phyloP scores from a whole-genome alignment of 1,140 invertebrate species.

The Grapholita molesta region DNA sequence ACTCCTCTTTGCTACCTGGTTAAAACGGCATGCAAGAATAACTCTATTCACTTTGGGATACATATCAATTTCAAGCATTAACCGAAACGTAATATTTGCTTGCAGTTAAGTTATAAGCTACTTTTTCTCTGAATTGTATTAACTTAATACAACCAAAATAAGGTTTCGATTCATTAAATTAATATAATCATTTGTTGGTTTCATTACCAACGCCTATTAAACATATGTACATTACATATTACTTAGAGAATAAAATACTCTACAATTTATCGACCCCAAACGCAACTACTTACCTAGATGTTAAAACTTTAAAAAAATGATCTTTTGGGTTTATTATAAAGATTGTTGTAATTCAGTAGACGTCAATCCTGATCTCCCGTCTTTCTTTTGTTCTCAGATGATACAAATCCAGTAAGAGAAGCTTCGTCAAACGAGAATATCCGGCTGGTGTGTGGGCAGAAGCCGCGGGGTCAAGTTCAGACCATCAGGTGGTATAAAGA shows the following conservation, averaged over 20 bases:
- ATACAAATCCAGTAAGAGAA: conserved; percentile 44
- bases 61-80: neutral
- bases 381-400: conserved; percentile 37
- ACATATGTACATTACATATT: too few species aligned
- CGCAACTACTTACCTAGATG: too few species aligned
- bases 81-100: neutral
- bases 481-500: conserved; percentile 53
- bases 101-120: neutral
- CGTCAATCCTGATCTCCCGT: neutral
- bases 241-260: too few species aligned
- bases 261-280: too few species aligned
- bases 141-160: too few species aligned
- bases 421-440: conserved; percentile 51
- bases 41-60: conserved; percentile 28
- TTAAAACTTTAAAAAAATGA: too few species aligned
- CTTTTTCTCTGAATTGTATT: neutral
- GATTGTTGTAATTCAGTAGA: too few species aligned
- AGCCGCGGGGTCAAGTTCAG: conserved; percentile 37
- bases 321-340: too few species aligned
- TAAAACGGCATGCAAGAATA: conserved; percentile 10
- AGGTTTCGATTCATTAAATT: too few species aligned
- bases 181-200: too few species aligned
- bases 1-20: conserved; percentile 7
- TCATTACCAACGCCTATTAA: too few species aligned
- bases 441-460: conserved; percentile 52